These are phyloP conservation scores for Pentalonia nigronervosa DNA, from an alignment of 1,140 invertebrate genomes.

Conservation along the genomic window DNA sequence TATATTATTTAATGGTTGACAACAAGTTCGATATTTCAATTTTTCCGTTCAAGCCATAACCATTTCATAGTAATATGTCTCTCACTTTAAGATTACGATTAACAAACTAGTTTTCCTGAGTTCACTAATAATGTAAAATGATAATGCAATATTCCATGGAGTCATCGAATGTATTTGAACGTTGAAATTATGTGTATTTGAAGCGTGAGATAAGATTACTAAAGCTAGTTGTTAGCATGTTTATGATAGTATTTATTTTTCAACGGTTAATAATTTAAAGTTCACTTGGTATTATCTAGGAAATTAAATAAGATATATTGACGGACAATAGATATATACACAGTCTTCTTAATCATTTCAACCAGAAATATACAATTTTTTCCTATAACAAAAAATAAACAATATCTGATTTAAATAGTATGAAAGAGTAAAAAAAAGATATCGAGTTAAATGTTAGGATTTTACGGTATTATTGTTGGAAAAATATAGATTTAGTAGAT, in stretches of 20 bases:
- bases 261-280: background rate
- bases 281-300: background rate
- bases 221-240: background rate
- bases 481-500: background rate
- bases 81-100: background rate
- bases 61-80: background rate
- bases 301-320: background rate
- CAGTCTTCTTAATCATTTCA: background rate
- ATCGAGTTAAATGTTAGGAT: background rate
- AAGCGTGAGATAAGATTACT: background rate
- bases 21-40: background rate
- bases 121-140: conserved; percentile 6
- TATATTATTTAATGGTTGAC: background rate
- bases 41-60: background rate
- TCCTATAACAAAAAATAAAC: background rate
- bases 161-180: background rate
- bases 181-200: background rate
- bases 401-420: background rate
- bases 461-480: background rate
- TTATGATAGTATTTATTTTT: background rate
- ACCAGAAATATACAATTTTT: background rate
- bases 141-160: background rate
- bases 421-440: background rate
- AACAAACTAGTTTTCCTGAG: background rate
- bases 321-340: background rate